phyloP scores from a whole-genome alignment of 2,888 invertebrate genomes.

The Allygus modestus region DNA sequence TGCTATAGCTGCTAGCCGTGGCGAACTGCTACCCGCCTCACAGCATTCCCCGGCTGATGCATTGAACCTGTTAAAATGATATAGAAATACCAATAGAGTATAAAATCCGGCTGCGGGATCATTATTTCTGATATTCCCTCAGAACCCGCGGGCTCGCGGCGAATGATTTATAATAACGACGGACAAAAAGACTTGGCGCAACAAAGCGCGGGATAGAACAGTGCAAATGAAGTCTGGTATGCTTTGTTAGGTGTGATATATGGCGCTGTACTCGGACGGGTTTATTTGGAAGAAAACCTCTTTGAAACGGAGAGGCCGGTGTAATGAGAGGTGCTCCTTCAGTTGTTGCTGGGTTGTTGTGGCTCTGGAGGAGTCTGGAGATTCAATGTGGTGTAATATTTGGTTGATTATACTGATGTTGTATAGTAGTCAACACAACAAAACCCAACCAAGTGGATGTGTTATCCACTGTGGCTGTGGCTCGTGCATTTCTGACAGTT shows the following conservation, averaged over 20 bases:
- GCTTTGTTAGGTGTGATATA: slow-evolving; percentile 31
- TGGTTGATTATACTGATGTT: too few relatives aligned
- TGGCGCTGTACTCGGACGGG: background rate
- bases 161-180: slow-evolving; percentile 58
- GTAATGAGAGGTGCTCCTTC: background rate
- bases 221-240: slow-evolving; percentile 34
- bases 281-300: slow-evolving; percentile 32
- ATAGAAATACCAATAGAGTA: slow-evolving; percentile 62
- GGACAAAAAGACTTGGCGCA: slow-evolving; percentile 44
- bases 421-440: too few relatives aligned
- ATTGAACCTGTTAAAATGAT: slow-evolving; percentile 64
- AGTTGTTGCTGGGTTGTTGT: background rate
- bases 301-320: background rate
- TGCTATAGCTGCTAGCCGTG: too few relatives aligned
- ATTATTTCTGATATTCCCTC: slow-evolving; percentile 58
- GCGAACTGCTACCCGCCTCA: background rate
- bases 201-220: background rate
- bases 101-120: slow-evolving; percentile 56
- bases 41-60: slow-evolving; percentile 33
- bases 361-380: too few relatives aligned
- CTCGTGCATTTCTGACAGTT: too few relatives aligned
- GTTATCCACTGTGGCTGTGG: too few relatives aligned
- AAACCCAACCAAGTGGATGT: too few relatives aligned
- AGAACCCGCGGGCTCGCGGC: slow-evolving; percentile 30
- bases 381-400: too few relatives aligned